A percentile compares a stretch with the other conserved stretches of the same genome.
Conservation (phyloP, 2,888 invertebrate genomes). For the Temnothorax unifasciatus region DNA sequence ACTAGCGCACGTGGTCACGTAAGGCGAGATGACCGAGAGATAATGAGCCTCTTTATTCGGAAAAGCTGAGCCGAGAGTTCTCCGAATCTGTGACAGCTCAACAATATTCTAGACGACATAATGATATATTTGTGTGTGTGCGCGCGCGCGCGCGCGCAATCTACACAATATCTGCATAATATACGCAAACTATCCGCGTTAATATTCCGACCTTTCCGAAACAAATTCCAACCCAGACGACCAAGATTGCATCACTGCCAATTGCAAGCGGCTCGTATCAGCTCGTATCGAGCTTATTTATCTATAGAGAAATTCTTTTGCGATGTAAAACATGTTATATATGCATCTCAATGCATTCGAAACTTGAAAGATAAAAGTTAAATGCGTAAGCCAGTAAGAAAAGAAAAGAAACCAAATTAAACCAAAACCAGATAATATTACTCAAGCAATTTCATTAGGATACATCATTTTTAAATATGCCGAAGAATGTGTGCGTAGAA, state of each 20-base stretch:
- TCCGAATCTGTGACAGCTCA: constrained; percentile 34
- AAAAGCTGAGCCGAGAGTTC: constrained; percentile 61
- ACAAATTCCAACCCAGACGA: background rate
- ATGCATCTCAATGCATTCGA: background rate
- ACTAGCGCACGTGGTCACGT: constrained; percentile 74
- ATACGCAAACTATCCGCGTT: background rate
- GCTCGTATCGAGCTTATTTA: background rate
- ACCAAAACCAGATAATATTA: background rate
- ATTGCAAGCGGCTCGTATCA: background rate
- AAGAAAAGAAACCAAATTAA: background rate
- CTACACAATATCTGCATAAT: background rate
- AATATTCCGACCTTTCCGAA: background rate
- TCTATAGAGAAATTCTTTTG: background rate
- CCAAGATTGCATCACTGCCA: background rate
- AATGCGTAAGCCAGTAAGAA: background rate
- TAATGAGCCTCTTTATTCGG: constrained; percentile 66
- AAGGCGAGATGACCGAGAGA: constrained; percentile 68
- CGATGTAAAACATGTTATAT: background rate
- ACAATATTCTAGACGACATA: constrained; percentile 8
- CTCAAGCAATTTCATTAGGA: background rate
- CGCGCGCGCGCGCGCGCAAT: background rate
- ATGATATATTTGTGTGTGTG: background rate
- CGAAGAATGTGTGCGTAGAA: background rate
- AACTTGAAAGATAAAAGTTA: background rate
- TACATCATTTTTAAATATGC: background rate